Evolutionary conservation across 2,797 vertebrate genomes (phyloP), one percentile per base, ranked within the genome.

Genomic region (Furcifer pardalis): DNA sequence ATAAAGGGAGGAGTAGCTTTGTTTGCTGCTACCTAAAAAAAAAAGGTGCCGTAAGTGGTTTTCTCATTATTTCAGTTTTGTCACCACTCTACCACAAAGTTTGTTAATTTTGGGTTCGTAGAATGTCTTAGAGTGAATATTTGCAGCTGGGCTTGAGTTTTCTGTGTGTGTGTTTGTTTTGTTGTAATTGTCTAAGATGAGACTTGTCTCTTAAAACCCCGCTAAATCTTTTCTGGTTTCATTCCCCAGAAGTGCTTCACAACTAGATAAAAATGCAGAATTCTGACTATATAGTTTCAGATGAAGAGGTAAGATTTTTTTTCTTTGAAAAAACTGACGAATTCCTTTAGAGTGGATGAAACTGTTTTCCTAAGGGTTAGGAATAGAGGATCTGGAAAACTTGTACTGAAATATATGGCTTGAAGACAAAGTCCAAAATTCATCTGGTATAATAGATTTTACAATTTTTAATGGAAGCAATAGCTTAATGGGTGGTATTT

Each of bases 231-330:
- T 10, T 27, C 13, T 19, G 0, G 68, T 60, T 68, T 69, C 35
- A 17, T 75, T 59, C 40, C 23, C 27, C 71, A 73, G 35, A 15
- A 77, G 32, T 83, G 3, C 35, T 27, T 27, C 4, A 19, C 37
- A 3, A 5, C 60, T 21, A 13, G 60, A 25, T 7, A 84, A 49
- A 87, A 25, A 62, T 77, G 7, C 0, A 0, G 10, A 2, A 23
- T 80, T 76, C 27, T 77, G 76, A 23, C 5, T 56, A 71, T 15
- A 7, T 25, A 27, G 49, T 68, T 2, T 89, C 71, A 81, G 82
- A 40, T 3, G 1, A 91, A 79, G 49, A 79, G 27, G 30, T 77
- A 42, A 83, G 62, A 40, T 0, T 1, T 25, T 1, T n/a, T 46
- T 35, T 1, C 23, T 30, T 44, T n/a, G 4, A 79, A 19, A 79